Evolutionary conservation across 2,888 invertebrate genomes (phyloP).

Genomic region (Pecten maximus): DNA sequence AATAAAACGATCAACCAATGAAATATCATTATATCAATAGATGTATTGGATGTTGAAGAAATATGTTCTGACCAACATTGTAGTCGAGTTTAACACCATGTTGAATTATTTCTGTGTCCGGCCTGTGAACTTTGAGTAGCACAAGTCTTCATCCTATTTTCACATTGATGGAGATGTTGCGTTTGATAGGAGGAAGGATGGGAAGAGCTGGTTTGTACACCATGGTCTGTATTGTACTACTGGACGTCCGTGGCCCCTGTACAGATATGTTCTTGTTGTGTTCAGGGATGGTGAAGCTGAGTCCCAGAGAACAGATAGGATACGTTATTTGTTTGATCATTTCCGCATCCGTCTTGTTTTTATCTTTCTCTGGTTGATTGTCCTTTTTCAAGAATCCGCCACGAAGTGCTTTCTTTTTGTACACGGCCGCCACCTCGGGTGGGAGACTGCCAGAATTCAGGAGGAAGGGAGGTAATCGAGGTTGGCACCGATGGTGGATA

Average conservation of each 20-base stretch:
- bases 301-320: not conserved
- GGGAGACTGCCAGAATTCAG: not conserved
- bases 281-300: not conserved
- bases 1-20: too few relatives aligned
- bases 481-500: not conserved
- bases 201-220: not conserved
- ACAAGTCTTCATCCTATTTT: not conserved
- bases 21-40: too few relatives aligned
- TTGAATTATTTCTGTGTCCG: too few relatives aligned
- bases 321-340: not conserved
- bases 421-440: not conserved
- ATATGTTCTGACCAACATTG: too few relatives aligned
- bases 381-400: not conserved
- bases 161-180: not conserved
- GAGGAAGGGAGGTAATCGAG: constrained; percentile 16
- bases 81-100: too few relatives aligned
- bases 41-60: too few relatives aligned
- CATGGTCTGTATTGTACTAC: not conserved
- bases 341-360: not conserved
- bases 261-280: not conserved
- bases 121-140: too few relatives aligned
- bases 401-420: not conserved
- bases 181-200: not conserved
- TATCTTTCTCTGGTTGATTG: not conserved
- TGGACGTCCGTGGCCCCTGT: not conserved